phyloP scores from a whole-genome alignment of 2,888 invertebrate species.

The Ichneumon xanthorius region DNA sequence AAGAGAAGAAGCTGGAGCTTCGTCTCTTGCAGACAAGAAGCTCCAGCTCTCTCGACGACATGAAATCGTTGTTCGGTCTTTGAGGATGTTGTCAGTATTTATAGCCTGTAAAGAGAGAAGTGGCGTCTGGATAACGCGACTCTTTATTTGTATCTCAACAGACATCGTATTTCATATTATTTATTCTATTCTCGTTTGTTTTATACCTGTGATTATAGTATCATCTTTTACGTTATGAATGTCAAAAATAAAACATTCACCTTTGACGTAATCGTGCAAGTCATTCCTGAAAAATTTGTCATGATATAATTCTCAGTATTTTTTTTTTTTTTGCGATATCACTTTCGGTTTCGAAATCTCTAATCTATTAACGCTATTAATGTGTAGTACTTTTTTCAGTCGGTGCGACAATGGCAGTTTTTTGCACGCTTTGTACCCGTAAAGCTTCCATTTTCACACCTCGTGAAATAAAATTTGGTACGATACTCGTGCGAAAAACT shows the following conservation, averaged over 20 bases:
- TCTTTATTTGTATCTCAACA: neutral
- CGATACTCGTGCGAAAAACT: too few relatives aligned
- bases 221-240: neutral
- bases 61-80: conserved; percentile 88
- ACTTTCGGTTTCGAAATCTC: too few relatives aligned
- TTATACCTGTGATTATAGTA: neutral
- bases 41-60: conserved; percentile 92
- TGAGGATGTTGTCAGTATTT: conserved; percentile 34
- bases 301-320: too few relatives aligned
- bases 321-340: too few relatives aligned
- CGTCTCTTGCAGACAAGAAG: too few relatives aligned
- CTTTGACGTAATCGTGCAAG: neutral
- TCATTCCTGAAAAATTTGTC: neutral
- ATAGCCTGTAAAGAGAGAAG: neutral
- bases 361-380: too few relatives aligned
- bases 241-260: neutral
- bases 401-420: too few relatives aligned
- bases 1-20: conserved; percentile 91
- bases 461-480: too few relatives aligned
- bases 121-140: neutral
- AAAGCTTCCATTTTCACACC: too few relatives aligned
- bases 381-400: too few relatives aligned
- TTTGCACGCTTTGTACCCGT: too few relatives aligned
- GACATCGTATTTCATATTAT: neutral
- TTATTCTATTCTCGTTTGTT: neutral